Base-by-base conservation (phyloP, 1,140 invertebrate genomes). In the Lethocerus indicus region DNA sequence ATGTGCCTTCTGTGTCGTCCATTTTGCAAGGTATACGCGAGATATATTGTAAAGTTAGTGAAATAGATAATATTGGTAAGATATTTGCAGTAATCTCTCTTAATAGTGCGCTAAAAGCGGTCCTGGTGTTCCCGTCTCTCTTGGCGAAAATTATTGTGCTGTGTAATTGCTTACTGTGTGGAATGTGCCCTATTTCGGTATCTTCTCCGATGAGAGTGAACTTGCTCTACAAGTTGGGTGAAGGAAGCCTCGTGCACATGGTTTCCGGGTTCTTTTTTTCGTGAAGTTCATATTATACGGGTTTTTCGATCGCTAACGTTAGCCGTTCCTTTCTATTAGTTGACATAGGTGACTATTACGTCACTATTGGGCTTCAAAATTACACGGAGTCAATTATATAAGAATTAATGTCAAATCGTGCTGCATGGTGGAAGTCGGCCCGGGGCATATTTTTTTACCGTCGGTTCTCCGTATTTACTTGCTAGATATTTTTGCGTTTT, bases 1-100 rank as follows among this genome's bases (percentile, higher is more conserved):
- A 75, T 76, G 73, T 74, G 71, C 71, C 70, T 70, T 68, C 67
- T 66, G 66, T 66, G 69, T 73, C 73, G 71, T 73, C 74, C 74
- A 76, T 76, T 75, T 76, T 75, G 72, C 72, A 61, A 72, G 53
- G 72, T 74, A 70, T 72, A 67, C 64, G 69, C 67, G 71, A 71
- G 72, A 68, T 71, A 69, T 73, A 70, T 71, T 71, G 66, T 73
- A 68, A 67, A 71, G 67, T 73, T 71, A 62, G 61, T 63, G 64
- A 64, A 60, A 64, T 60, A 64, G 60, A 60, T 64, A 52, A 58
- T 58, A 62, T 56, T 59, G 64, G 64, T 66, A 67, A 67, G 65
- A 56, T 56, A 47, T 54, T 50, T 54, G 52, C 52, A 47, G 56
- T 52, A 59, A 60, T 58, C 51, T 36, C 26, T 25, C 21, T 29